Conservation (phyloP, 2,888 invertebrate species). For the Phlogophora meticulosa region DNA sequence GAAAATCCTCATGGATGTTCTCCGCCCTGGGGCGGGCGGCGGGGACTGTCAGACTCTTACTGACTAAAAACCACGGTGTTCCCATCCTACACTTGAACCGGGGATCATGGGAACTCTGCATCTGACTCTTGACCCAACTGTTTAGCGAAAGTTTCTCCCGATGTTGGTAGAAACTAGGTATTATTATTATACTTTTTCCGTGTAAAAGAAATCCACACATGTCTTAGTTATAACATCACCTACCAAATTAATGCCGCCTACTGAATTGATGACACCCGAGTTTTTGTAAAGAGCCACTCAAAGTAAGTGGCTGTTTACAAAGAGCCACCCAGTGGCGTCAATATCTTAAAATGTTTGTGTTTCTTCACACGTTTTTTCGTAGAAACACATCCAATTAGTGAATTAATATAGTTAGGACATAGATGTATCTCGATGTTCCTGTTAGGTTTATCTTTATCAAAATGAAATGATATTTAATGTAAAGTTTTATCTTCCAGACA, state of each 20-base stretch:
- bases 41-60: too few relatives aligned
- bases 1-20: too few relatives aligned
- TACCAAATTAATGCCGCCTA: constrained; percentile 18
- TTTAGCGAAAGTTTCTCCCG: too few relatives aligned
- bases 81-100: too few relatives aligned
- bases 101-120: too few relatives aligned
- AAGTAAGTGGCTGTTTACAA: constrained; percentile 56
- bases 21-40: too few relatives aligned
- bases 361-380: constrained; percentile 25
- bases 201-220: background rate
- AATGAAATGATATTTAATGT: too few relatives aligned
- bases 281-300: constrained; percentile 58
- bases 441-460: background rate
- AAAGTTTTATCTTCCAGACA: too few relatives aligned
- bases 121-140: too few relatives aligned
- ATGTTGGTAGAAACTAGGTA: too few relatives aligned
- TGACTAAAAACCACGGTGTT: too few relatives aligned
- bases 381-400: constrained; percentile 19
- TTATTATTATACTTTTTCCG: background rate
- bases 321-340: constrained; percentile 38
- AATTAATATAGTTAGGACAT: background rate
- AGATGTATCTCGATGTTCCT: background rate
- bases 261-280: constrained; percentile 51
- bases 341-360: constrained; percentile 50
- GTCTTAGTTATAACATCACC: constrained; percentile 17